Base-by-base conservation (phyloP, 2,888 invertebrate species). In the Hartigia nigra region DNA sequence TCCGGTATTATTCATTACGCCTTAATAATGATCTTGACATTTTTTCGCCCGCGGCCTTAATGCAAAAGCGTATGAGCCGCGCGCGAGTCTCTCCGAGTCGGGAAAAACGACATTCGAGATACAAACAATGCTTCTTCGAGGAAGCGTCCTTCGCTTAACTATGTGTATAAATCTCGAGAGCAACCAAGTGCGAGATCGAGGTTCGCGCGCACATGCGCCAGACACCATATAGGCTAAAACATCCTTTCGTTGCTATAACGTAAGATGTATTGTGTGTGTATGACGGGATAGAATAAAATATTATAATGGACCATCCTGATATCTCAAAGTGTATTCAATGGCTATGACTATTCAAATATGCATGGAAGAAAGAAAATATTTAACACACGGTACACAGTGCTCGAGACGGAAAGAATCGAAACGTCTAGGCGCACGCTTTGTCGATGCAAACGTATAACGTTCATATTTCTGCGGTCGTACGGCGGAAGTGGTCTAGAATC, bases 1-100 rank as follows among this genome's bases (percentile, higher is more conserved):
- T 86, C 88, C 87, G 85, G 86, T 86, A 86, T 88, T 87, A 87
- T 87, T 88, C 87, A 83, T 88, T 87, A 87, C 84, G 81, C 82
- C 84, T 85, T 86, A 86, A 88, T 87, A 87, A 87, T 84, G 84
- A 86, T 84, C 86, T 81, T 79, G 80, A 69, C 77, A 79, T 78
- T 79, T 78, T 81, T 72, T 31, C 55, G 55, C 55, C 9, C 55
- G 55, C 72, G 72, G 72, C 72, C 72, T 32, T 32, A 32, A 31
- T 72, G 23, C 72, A 34, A 23, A 31, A 34, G 72, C 72, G 34
- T 31, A 31, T 31, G 34, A 72, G 72, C 72, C 31, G 31, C 31
- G 31, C 72, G 72, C 72, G 31, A 32, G 72, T 12, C 31, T 32
- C 72, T 31, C 4, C 72, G 72, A 32, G 31, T 9, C 72, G 72